These are phyloP conservation scores for Erpetoichthys calabaricus DNA, from an alignment of 2,797 vertebrate genomes.

Conservation along the genomic window DNA sequence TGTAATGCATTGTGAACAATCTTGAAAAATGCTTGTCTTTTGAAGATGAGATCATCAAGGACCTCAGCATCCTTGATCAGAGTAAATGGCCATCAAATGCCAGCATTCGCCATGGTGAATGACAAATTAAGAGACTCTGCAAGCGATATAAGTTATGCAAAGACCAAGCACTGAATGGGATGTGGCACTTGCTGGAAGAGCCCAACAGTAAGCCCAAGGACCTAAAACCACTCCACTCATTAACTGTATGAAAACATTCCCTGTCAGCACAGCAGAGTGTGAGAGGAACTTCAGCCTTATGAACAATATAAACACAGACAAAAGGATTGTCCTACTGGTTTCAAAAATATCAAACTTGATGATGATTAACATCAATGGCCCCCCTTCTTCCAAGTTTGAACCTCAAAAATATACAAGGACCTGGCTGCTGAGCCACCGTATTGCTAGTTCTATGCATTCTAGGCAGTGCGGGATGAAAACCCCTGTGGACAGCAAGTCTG, in stretches of 20 bases:
- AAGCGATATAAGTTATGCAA: conserved; percentile 4
- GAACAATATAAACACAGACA: conserved; percentile 14
- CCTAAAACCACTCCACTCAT: conserved; percentile 10
- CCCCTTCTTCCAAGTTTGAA: conserved; percentile 8
- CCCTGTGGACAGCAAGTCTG: too few species aligned
- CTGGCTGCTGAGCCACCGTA: too few species aligned
- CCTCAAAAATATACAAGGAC: background rate
- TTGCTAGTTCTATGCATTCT: too few species aligned
- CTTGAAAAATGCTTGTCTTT: conserved; percentile 8
- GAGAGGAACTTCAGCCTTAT: conserved; percentile 16
- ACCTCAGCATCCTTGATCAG: conserved; percentile 6
- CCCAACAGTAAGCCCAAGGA: conserved; percentile 1
- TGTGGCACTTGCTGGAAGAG: conserved; percentile 3
- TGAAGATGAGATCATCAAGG: conserved; percentile 3
- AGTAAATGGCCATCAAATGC: conserved; percentile 7
- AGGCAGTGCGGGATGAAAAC: too few species aligned
- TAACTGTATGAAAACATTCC: conserved; percentile 13
- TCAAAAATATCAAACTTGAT: conserved; percentile 18
- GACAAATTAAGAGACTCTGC: conserved; percentile 4
- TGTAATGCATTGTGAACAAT: conserved; percentile 9
- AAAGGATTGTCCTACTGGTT: conserved; percentile 13
- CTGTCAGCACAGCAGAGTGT: conserved; percentile 14
- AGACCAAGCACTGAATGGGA: conserved; percentile 5
- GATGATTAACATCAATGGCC: conserved; percentile 12
- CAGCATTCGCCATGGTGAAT: conserved; percentile 1